Conservation (phyloP, 2,797 vertebrate species). For the Atherinosoma microstoma region DNA sequence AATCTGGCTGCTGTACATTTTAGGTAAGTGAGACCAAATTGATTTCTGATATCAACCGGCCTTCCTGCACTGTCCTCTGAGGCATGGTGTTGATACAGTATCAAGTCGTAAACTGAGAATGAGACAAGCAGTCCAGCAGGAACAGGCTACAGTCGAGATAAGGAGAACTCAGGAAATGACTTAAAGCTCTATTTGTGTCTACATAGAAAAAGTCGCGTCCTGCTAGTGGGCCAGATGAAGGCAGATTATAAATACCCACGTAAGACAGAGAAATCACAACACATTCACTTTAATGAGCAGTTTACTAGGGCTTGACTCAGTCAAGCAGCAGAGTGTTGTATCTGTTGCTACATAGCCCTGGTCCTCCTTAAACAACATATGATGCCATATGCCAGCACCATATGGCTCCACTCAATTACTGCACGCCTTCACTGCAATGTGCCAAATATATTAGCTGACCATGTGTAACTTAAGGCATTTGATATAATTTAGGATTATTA, state of each 20-base stretch:
- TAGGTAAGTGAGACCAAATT: slow-evolving; percentile 71
- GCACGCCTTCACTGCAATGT: slow-evolving; percentile 16
- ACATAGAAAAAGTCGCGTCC: slow-evolving; percentile 41
- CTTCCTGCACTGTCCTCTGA: slow-evolving; percentile 56
- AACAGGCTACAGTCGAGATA: slow-evolving; percentile 61
- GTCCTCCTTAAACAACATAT: slow-evolving; percentile 50
- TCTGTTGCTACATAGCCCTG: slow-evolving; percentile 46
- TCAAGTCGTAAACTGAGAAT: slow-evolving; percentile 45
- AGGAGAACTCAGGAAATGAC: slow-evolving; percentile 76
- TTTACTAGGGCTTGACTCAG: slow-evolving; percentile 17
- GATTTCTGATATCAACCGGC: slow-evolving; percentile 42
- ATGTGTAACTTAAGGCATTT: background rate
- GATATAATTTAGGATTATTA: background rate
- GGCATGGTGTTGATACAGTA: slow-evolving; percentile 39
- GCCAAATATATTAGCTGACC: slow-evolving; percentile 29
- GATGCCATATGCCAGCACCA: slow-evolving; percentile 58
- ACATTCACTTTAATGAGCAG: background rate
- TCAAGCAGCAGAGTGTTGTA: slow-evolving; percentile 29
- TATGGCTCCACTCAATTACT: slow-evolving; percentile 56
- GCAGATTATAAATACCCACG: slow-evolving; percentile 45
- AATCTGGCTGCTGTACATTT: slow-evolving; percentile 44
- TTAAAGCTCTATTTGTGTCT: slow-evolving; percentile 73
- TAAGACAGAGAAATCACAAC: slow-evolving; percentile 28
- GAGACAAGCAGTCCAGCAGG: slow-evolving; percentile 59
- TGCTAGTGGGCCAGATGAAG: slow-evolving; percentile 49